Percentiles rank a stretch among this genome's conserved stretches.
These are phyloP conservation scores for Psix sp. DNA, from an alignment of 1,140 invertebrate genomes.

Conservation along the genomic window DNA sequence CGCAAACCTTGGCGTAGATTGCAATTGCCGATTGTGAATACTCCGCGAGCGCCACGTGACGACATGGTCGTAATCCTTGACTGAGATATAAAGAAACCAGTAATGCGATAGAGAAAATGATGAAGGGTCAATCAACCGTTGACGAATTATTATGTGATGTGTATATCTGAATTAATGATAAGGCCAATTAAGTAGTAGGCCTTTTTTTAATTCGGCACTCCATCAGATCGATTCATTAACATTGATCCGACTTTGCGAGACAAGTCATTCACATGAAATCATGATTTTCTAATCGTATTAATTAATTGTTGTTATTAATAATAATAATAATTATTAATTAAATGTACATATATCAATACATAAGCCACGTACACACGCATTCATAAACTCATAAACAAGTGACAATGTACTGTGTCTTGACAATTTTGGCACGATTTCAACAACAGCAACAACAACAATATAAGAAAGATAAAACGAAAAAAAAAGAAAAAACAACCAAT, in stretches of 20 bases:
- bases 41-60: conserved; percentile 69
- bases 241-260: conserved; percentile 64
- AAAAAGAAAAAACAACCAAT: conserved; percentile 17
- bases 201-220: conserved; percentile 20
- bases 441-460: conserved; percentile 24
- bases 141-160: conserved; percentile 49
- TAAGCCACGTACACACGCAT: conserved; percentile 59
- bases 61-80: conserved; percentile 84
- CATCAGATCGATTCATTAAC: conserved; percentile 40
- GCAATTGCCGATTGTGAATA: conserved; percentile 72
- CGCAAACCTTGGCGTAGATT: conserved; percentile 92
- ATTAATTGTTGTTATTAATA: conserved; percentile 77
- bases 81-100: conserved; percentile 77
- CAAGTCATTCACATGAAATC: conserved; percentile 71
- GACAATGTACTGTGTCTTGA: conserved; percentile 57
- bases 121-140: conserved; percentile 23
- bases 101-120: conserved; percentile 50
- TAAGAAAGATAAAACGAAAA: conserved; percentile 7
- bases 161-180: conserved; percentile 41
- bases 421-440: conserved; percentile 44
- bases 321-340: conserved; percentile 76
- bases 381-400: conserved; percentile 62
- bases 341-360: conserved; percentile 76
- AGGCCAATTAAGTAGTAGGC: conserved; percentile 28
- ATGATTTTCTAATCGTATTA: conserved; percentile 77